These are phyloP conservation scores for Tetraneura akinire DNA, from an alignment of 1,140 invertebrate species.

Conservation along the genomic window DNA sequence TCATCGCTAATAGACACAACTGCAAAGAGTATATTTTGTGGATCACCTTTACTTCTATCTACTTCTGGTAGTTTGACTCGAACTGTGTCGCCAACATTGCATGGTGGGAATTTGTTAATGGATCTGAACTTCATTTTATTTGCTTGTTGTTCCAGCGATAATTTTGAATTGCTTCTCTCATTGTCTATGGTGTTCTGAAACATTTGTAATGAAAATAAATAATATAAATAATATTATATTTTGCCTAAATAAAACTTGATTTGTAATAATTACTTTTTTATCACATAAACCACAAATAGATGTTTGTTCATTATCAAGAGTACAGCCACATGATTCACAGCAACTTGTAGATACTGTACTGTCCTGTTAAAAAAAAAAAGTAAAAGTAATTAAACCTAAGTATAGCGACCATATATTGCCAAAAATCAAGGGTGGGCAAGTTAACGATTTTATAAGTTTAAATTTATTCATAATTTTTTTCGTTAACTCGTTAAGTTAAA, in stretches of 20 bases:
- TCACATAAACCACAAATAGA: constrained; percentile 12
- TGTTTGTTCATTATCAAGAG: constrained; percentile 8
- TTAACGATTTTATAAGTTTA: no score
- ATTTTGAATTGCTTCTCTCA: constrained; percentile 24
- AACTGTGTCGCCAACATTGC: neutral
- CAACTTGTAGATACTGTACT: neutral
- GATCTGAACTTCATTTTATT: constrained; percentile 15
- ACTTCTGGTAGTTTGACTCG: neutral
- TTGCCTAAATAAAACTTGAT: no score
- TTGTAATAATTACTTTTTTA: no score
- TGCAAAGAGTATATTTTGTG: neutral
- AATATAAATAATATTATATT: no score
- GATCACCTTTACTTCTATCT: neutral
- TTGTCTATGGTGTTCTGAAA: constrained; percentile 4
- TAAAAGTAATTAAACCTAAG: neutral
- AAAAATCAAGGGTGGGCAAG: no score
- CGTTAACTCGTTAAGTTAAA: no score
- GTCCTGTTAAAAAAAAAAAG: constrained; percentile 6
- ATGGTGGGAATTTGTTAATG: no score
- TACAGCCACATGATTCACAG: neutral
- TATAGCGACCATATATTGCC: neutral
- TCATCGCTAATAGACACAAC: no score
- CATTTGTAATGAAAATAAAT: constrained; percentile 7
- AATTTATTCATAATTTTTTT: no score
- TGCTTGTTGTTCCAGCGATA: constrained; percentile 21